phyloP scores from a whole-genome alignment of 2,797 vertebrate genomes.

The Sebastes hopkinsi region DNA sequence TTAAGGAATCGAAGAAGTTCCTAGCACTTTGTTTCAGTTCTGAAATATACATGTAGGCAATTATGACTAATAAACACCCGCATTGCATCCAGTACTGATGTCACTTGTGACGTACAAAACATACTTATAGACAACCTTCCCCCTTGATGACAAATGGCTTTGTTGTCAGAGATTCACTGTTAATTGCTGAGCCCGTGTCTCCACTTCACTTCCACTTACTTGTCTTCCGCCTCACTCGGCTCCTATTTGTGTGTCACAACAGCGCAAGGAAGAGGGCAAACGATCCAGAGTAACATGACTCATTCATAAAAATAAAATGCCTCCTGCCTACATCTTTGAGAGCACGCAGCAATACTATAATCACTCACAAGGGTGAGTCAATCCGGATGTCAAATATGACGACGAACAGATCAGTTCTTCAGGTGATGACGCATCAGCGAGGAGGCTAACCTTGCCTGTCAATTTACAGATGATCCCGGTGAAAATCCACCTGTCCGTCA shows the following conservation, averaged over 20 bases:
- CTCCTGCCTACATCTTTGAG: conserved; percentile 43
- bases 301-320: conserved; percentile 54
- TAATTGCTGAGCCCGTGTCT: conserved; percentile 32
- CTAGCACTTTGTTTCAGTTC: background rate
- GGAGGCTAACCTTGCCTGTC: background rate
- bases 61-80: conserved; percentile 44
- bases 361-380: conserved; percentile 40
- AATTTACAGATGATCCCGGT: background rate
- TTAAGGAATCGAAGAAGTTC: background rate
- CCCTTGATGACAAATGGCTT: conserved; percentile 21
- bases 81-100: conserved; percentile 20
- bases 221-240: conserved; percentile 15
- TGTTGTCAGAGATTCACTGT: background rate
- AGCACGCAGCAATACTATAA: conserved; percentile 30
- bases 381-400: conserved; percentile 14
- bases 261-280: conserved; percentile 15
- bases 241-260: conserved; percentile 28
- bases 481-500: background rate
- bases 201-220: conserved; percentile 39
- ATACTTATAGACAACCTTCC: conserved; percentile 39
- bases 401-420: background rate
- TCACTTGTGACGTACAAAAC: conserved; percentile 32
- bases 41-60: conserved; percentile 5
- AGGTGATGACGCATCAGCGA: conserved; percentile 14
- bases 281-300: conserved; percentile 50